Conservation (phyloP, 1,140 invertebrate genomes). For the Caenorhabditis briggsae region DNA sequence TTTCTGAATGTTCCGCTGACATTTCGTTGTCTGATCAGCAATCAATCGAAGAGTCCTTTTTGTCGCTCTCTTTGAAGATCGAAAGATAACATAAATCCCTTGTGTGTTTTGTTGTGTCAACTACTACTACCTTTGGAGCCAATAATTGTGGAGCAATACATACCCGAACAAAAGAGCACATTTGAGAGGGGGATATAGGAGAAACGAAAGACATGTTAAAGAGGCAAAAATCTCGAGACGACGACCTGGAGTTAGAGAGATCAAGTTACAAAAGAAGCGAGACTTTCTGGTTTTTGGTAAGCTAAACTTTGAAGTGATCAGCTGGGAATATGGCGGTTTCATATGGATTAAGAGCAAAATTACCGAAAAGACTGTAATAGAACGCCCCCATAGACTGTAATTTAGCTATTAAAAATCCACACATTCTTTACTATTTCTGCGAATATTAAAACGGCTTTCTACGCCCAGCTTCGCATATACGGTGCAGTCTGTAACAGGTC, state of each 20-base stretch:
- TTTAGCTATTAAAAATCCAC: too few relatives aligned
- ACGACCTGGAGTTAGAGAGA: constrained; percentile 10
- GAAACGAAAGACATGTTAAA: not conserved
- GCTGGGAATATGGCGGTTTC: not conserved
- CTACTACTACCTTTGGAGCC: not conserved
- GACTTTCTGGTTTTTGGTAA: constrained; percentile 21
- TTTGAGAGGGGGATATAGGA: not conserved
- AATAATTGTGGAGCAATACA: not conserved
- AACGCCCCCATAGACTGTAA: too few relatives aligned
- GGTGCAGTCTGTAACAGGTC: too few relatives aligned
- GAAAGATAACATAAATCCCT: constrained; percentile 23
- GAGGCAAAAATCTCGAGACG: not conserved
- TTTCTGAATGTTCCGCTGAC: not conserved
- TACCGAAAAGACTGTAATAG: too few relatives aligned
- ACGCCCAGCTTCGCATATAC: too few relatives aligned
- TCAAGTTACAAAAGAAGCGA: not conserved
- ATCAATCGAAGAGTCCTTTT: not conserved
- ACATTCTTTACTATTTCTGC: too few relatives aligned
- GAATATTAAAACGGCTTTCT: too few relatives aligned
- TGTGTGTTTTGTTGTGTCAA: constrained; percentile 44
- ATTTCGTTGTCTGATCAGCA: constrained; percentile 11
- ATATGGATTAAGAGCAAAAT: too few relatives aligned
- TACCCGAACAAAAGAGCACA: constrained; percentile 17
- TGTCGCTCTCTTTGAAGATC: not conserved
- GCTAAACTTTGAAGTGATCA: constrained; percentile 5